Base-by-base conservation (phyloP, 2,113 vertebrate genomes). In the Stigmatopora argus region DNA sequence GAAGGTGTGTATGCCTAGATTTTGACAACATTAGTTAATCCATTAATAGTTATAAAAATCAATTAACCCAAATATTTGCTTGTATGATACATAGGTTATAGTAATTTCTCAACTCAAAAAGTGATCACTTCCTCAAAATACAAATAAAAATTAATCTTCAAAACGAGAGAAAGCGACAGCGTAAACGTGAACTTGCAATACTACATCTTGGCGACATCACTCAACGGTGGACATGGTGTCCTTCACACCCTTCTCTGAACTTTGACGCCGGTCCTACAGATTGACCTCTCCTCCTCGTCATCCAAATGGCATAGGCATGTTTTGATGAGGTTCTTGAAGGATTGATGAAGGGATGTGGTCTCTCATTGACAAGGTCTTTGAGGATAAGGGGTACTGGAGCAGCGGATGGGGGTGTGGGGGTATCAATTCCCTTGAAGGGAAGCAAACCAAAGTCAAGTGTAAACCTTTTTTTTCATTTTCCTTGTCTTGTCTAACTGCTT, bases 291-390 rank as follows among this genome's bases (percentile, higher is more conserved):
- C 7, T 26, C 52, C 3, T 53, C 52, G 21, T 15, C 21, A 5
- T 55, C 52, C 52, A 14, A 15, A 15, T 14, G 52, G 4, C 21
- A 10, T 9, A 21, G 8, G 5, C 19, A 74, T 88, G 89, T 90
- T 89, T 83, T 89, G 77, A 15, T 75, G 78, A 71, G 69, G 41
- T 53, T 85, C 69, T 91, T 90, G 90, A 89, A 83, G 88, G 89
- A 87, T 90, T 85, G 72, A 18, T 58, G 62, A 87, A 88, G 86
- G 90, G 90, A 7, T 90, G 85, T 87, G 80, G 82, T 87, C 83
- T 77, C 81, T 44, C 18, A 31, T 19, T 2, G 69, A 70, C 66
- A 64, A 46, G 67, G 61, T 83, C 70, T n/a, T 12, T 0, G n/a
- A 71, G 66, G 69, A 77, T 65, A 67, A 66, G 45, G 26, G 49